Percentiles rank a stretch among this genome's conserved stretches.
phyloP scores from a whole-genome alignment of 2,888 invertebrate genomes.

The Clistopyga incitator region DNA sequence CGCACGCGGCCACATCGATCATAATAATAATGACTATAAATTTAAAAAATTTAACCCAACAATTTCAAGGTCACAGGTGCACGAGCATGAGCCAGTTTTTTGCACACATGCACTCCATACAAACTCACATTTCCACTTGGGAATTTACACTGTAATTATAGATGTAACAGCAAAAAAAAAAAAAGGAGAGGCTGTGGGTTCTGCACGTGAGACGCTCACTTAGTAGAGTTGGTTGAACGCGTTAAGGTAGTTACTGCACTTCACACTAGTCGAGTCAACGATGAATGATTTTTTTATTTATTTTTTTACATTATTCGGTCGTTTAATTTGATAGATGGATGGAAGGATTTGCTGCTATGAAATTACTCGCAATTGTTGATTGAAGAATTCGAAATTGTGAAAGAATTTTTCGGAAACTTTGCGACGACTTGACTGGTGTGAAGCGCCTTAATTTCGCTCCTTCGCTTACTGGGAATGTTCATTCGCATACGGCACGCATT shows the following conservation, averaged over 20 bases:
- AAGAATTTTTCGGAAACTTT: too few relatives aligned
- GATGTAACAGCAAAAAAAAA: not conserved
- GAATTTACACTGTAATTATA: slow-evolving; percentile 6
- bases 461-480: slow-evolving; percentile 18
- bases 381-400: too few relatives aligned
- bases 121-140: not conserved
- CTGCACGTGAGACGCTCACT: slow-evolving; percentile 19
- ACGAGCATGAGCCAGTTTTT: slow-evolving; percentile 22
- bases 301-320: too few relatives aligned
- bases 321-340: too few relatives aligned
- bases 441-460: slow-evolving; percentile 1
- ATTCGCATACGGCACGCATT: slow-evolving; percentile 20
- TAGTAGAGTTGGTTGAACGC: slow-evolving; percentile 13
- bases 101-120: not conserved
- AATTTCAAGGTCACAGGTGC: slow-evolving; percentile 28
- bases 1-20: slow-evolving; percentile 36
- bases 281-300: too few relatives aligned
- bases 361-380: too few relatives aligned
- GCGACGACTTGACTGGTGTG: too few relatives aligned
- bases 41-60: not conserved
- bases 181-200: not conserved
- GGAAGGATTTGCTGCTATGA: too few relatives aligned
- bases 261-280: too few relatives aligned
- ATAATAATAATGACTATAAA: not conserved
- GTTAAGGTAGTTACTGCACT: not conserved